A percentile compares a stretch with the other conserved stretches of the same genome.
Conservation (phyloP, 1,140 invertebrate species). For the Achroia grisella region DNA sequence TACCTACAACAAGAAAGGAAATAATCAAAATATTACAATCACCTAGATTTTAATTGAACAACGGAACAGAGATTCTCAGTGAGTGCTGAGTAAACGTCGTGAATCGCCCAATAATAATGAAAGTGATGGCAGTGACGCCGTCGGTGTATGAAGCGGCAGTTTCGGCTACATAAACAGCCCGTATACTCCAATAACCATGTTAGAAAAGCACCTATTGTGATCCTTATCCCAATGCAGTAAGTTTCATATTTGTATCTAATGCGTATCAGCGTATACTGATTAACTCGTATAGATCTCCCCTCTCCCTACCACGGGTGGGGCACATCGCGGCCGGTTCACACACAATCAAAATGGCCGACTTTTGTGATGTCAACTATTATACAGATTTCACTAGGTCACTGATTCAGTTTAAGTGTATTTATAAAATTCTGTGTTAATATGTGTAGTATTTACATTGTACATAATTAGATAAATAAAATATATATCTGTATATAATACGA, state of each 20-base stretch:
- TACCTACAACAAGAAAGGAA: slow-evolving; percentile 17
- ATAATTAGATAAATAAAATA: neutral
- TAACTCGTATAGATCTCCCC: slow-evolving; percentile 36
- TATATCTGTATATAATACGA: too few relatives aligned
- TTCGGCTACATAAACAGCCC: slow-evolving; percentile 71
- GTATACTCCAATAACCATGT: slow-evolving; percentile 44
- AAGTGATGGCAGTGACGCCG: slow-evolving; percentile 67
- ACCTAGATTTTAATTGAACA: slow-evolving; percentile 58
- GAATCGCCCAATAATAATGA: slow-evolving; percentile 73
- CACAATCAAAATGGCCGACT: slow-evolving; percentile 62
- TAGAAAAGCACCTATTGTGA: slow-evolving; percentile 17
- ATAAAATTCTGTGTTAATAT: neutral
- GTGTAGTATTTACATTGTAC: neutral
- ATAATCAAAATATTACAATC: slow-evolving; percentile 38
- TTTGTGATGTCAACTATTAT: slow-evolving; percentile 24
- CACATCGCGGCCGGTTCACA: slow-evolving; percentile 43
- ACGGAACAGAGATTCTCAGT: slow-evolving; percentile 50
- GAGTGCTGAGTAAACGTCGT: slow-evolving; percentile 63
- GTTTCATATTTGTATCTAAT: slow-evolving; percentile 18
- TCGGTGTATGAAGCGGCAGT: slow-evolving; percentile 69
- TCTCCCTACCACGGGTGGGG: slow-evolving; percentile 44
- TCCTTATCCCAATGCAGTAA: slow-evolving; percentile 24
- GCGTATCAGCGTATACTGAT: slow-evolving; percentile 18
- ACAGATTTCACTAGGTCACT: slow-evolving; percentile 8
- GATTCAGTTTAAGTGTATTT: neutral